Evolutionary conservation across 1,140 invertebrate genomes (phyloP), one percentile per base, ranked within the genome.

Genomic region (Heliothis virescens): DNA sequence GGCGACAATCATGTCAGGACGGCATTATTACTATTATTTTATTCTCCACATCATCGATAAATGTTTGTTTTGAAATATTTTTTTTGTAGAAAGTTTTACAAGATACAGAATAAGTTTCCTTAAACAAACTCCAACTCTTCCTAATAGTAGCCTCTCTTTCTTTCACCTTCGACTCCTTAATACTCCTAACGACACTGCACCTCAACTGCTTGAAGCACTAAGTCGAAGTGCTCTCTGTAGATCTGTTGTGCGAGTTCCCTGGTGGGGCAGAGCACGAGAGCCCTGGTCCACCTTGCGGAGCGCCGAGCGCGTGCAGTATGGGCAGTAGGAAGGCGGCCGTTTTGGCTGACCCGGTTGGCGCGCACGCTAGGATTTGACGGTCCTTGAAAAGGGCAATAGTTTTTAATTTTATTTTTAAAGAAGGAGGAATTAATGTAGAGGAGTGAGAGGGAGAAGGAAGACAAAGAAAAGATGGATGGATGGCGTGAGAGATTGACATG

Each of bases 231-330:
- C 98, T 99, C 98, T 62, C 97, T 95, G 85, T 96, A 96, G 73
- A 98, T 99, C 96, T 99, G 99, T 86, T 97, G 97, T 0, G 98
- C 98, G 53, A 99, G 95, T 94, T 99, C 99, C 86, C 98, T 96
- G 0, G 99, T 99, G 10, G 99, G 99, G 82, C 98, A 97, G 1
- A 99, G 92, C 47, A 99, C 96, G 15, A 99, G 90, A 18, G 98
- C 98, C 77, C 98, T 92, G 67, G 97, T 3, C 98, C 98, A 71
- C 96, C 97, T 73, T 89, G 79, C 0, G 97, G 96, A 55, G 94
- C 93, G 50, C 95, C 94, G 3, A 98, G 92, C 7, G 95, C 91
- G 86, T 97, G 96, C 80, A 99, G 96, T 11, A 99, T 94, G 3
- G 98, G 98, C 0, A 98, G 88, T 0, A 99, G 92, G 93, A 98